Conservation (phyloP, 1,140 invertebrate species). For the Drosophila takahashii region DNA sequence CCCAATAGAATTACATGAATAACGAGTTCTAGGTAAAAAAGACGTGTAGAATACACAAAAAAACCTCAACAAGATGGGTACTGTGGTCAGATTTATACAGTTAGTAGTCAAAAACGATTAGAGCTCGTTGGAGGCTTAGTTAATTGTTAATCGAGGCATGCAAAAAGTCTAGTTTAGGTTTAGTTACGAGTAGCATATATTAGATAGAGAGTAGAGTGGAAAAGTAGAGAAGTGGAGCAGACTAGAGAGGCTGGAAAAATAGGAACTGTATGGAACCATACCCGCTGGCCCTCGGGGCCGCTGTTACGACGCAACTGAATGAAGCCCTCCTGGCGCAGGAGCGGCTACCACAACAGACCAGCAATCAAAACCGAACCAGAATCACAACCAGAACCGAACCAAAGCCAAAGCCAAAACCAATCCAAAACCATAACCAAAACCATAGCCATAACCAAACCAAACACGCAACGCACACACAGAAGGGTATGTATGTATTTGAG, state of each 20-base stretch:
- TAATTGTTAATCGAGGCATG: slow-evolving; percentile 63
- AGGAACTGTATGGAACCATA: slow-evolving; percentile 72
- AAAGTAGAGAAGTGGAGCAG: slow-evolving; percentile 43
- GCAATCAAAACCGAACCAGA: slow-evolving; percentile 50
- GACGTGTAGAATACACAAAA: slow-evolving; percentile 44
- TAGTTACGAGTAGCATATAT: slow-evolving; percentile 37
- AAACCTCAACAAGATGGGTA: slow-evolving; percentile 53
- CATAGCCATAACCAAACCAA: slow-evolving; percentile 54
- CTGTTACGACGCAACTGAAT: slow-evolving; percentile 84
- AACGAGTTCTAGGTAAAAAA: slow-evolving; percentile 47
- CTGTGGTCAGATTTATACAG: slow-evolving; percentile 48
- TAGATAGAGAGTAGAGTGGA: slow-evolving; percentile 17
- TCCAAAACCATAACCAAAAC: slow-evolving; percentile 19
- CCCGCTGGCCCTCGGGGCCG: slow-evolving; percentile 83
- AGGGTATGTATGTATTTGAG: slow-evolving; percentile 36
- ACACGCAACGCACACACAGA: slow-evolving; percentile 76
- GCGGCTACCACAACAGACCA: slow-evolving; percentile 71
- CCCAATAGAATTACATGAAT: slow-evolving; percentile 26
- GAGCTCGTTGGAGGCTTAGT: slow-evolving; percentile 43
- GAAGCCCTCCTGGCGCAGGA: slow-evolving; percentile 84
- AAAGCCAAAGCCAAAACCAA: slow-evolving; percentile 46
- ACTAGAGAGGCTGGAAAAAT: slow-evolving; percentile 63
- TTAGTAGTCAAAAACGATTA: slow-evolving; percentile 45
- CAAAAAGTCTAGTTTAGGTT: slow-evolving; percentile 56
- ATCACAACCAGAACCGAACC: slow-evolving; percentile 44